Percentiles rank a stretch among this genome's conserved stretches.
These are phyloP conservation scores for Tinea trinotella DNA, from an alignment of 2,888 invertebrate genomes.

Conservation along the genomic window DNA sequence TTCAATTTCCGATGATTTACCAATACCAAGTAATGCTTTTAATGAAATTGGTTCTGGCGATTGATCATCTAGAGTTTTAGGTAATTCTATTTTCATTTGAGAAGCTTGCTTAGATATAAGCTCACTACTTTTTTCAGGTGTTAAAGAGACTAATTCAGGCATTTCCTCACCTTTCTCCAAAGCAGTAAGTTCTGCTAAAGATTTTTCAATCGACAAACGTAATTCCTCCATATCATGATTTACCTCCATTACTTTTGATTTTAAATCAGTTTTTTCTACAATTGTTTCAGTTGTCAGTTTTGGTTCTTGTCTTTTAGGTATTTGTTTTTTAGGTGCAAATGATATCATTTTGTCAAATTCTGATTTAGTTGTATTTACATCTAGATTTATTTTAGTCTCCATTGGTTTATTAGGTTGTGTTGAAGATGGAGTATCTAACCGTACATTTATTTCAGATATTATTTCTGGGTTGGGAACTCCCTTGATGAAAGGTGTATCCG, in stretches of 20 bases:
- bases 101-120: no score
- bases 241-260: slow-evolving; percentile 61
- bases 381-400: no score
- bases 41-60: background rate
- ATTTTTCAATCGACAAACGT: slow-evolving; percentile 53
- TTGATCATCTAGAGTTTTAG: background rate
- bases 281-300: slow-evolving; percentile 25
- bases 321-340: slow-evolving; percentile 25
- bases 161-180: slow-evolving; percentile 44
- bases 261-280: slow-evolving; percentile 47
- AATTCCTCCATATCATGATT: slow-evolving; percentile 61
- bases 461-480: slow-evolving; percentile 27
- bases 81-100: no score
- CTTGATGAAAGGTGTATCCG: slow-evolving; percentile 33
- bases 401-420: background rate
- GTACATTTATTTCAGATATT: slow-evolving; percentile 26
- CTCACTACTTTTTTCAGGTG: no score
- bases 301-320: background rate
- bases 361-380: no score
- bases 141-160: slow-evolving; percentile 7
- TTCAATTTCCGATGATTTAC: background rate
- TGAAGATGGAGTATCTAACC: background rate
- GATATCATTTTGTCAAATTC: background rate
- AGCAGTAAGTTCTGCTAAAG: slow-evolving; percentile 51
- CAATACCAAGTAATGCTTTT: background rate